A percentile compares a stretch with the other conserved stretches of the same genome.
Evolutionary conservation across 2,113 vertebrate species (phyloP).

Genomic region (Tichodroma muraria): DNA sequence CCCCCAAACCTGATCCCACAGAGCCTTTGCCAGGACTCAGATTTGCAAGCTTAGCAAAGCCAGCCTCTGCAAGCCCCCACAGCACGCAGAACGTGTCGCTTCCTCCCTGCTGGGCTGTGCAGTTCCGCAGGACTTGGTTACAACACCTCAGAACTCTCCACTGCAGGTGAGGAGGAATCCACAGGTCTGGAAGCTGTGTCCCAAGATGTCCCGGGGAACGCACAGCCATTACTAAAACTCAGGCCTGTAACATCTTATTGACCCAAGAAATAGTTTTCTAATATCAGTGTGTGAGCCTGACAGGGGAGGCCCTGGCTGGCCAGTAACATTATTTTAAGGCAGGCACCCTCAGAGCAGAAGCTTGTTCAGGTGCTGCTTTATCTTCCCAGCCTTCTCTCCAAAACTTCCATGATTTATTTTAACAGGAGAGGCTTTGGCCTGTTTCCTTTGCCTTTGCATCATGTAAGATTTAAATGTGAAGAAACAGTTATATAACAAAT

Average conservation of each 20-base stretch:
- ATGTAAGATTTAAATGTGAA: background rate
- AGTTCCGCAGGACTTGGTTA: background rate
- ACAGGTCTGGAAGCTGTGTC: background rate
- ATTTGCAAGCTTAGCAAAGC: background rate
- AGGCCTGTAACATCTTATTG: background rate
- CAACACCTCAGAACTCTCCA: background rate
- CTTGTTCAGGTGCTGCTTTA: background rate
- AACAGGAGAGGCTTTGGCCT: background rate
- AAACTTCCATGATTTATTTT: background rate
- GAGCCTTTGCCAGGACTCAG: background rate
- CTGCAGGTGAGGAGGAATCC: background rate
- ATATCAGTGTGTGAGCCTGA: background rate
- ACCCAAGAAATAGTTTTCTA: background rate
- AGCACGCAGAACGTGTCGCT: background rate
- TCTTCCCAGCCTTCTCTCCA: background rate
- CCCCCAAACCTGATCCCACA: background rate
- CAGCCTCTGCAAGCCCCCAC: background rate
- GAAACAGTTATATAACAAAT: background rate
- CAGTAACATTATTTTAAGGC: background rate
- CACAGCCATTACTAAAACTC: background rate
- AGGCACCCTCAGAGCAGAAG: background rate
- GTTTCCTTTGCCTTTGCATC: background rate
- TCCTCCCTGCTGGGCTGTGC: background rate
- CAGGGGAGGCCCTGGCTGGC: background rate
- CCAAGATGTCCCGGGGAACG: background rate